phyloP scores from a whole-genome alignment of 2,797 vertebrate genomes.

The Rallus crepitans region DNA sequence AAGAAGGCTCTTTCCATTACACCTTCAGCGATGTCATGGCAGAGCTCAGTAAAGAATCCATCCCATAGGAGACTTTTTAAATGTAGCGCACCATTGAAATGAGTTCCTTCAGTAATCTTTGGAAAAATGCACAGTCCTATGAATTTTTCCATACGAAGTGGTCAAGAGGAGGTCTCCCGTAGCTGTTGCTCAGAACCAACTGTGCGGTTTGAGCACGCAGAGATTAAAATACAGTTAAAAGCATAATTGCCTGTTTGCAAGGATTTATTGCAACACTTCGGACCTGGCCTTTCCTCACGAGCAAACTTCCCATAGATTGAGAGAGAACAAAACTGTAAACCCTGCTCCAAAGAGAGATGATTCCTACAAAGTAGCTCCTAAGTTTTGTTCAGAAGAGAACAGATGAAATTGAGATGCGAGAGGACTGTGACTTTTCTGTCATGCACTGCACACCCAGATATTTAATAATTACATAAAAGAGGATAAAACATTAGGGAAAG shows the following conservation, averaged over 20 bases:
- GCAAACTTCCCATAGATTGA: not conserved
- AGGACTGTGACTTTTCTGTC: not conserved
- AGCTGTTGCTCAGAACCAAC: not conserved
- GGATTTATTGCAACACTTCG: not conserved
- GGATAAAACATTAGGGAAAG: not conserved
- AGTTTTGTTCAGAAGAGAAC: not conserved
- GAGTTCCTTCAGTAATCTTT: not conserved
- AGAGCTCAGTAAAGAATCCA: not conserved
- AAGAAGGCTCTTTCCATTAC: not conserved
- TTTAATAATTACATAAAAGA: not conserved
- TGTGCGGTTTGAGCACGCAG: not conserved
- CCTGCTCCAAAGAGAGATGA: not conserved
- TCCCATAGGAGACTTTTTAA: not conserved
- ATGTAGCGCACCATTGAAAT: not conserved
- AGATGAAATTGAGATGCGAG: not conserved
- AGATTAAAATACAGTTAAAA: conserved; percentile 2
- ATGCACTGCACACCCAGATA: not conserved
- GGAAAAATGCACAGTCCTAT: not conserved
- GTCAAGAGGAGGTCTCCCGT: rapidly evolving
- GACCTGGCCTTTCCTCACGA: not conserved
- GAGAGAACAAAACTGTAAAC: not conserved
- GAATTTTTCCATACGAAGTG: not conserved
- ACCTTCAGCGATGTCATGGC: not conserved
- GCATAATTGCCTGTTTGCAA: not conserved
- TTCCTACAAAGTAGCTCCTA: not conserved